Evolutionary conservation across 2,888 invertebrate species (phyloP), one percentile per base, ranked within the genome.

Genomic region (Ecliptopera silaceata): DNA sequence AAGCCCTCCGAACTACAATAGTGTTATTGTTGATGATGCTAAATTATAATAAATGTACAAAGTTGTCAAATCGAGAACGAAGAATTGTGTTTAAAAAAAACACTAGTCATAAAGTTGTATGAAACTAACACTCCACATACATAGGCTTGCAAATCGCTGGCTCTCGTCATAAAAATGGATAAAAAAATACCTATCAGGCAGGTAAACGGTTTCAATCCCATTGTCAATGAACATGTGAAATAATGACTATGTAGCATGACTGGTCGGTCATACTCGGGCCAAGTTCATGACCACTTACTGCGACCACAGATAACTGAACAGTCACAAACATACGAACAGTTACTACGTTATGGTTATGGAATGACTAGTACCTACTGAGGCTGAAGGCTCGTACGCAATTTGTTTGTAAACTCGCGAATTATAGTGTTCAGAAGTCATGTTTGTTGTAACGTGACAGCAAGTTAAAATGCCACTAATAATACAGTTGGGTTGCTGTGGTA

Each of bases 361-460:
- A n/a, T n/a, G n/a, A n/a, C n/a, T n/a, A n/a, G n/a, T n/a, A n/a
- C n/a, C n/a, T n/a, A n/a, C n/a, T n/a, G n/a, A 34, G 34, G 6
- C 5, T 31, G 20, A 20, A 31, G 12, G 12, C 34, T 22, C 26
- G 4, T 32, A 22, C 10, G 31, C 32, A 49, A 31, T 45, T 39
- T 11, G 44, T 39, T 49, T 13, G 44, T 39, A 49, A 44, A 49
- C 49, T 51, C 15, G 42, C 22, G 31, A n/a, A 52, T 43, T 11
- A 57, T 32, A 32, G 51, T 46, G 51, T 56, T 56, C 5, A 41
- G 20, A 38, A 15, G 15, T 53, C 26, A 32, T 54, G 53, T 42
- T 47, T 43, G 41, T 8, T 54, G 42, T 36, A 54, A 43, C 47
- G 54, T 54, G 54, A 54, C 42, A 5, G 34, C 12, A 26, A 12